Evolutionary conservation across 2,113 vertebrate species (phyloP).

Genomic region (Pseudorectes ferrugineus): DNA sequence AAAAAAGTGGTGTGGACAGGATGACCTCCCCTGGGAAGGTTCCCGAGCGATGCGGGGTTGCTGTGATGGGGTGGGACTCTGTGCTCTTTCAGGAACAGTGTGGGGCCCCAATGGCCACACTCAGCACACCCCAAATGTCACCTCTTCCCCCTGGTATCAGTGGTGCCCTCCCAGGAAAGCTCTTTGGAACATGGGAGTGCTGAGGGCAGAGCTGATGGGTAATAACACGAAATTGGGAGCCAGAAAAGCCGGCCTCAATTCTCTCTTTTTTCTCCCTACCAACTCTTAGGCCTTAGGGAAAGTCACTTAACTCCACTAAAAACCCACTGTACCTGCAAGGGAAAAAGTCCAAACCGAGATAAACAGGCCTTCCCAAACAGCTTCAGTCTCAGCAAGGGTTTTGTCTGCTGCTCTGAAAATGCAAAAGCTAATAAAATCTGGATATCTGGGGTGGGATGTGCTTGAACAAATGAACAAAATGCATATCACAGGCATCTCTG

Average conservation of each 20-base stretch:
- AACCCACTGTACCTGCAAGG: background rate
- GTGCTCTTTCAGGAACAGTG: background rate
- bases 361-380: background rate
- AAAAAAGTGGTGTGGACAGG: background rate
- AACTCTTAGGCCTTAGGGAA: background rate
- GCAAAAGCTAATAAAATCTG: background rate
- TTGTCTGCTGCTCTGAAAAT: background rate
- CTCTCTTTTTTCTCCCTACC: background rate
- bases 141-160: background rate
- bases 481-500: background rate
- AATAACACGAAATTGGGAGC: background rate
- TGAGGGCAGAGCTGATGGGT: background rate
- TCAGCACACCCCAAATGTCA: background rate
- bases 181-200: background rate
- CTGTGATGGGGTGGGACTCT: slow-evolving; percentile 22
- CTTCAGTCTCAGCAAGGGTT: background rate
- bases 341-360: background rate
- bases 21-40: slow-evolving; percentile 22
- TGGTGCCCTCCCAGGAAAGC: background rate
- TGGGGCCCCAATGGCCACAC: background rate
- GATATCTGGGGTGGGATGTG: background rate
- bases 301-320: background rate
- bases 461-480: background rate
- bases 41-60: slow-evolving; percentile 29
- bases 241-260: background rate